A percentile compares a stretch with the other conserved stretches of the same genome.
Conservation (phyloP, 1,140 invertebrate genomes). For the Hydropsyche tenuis region DNA sequence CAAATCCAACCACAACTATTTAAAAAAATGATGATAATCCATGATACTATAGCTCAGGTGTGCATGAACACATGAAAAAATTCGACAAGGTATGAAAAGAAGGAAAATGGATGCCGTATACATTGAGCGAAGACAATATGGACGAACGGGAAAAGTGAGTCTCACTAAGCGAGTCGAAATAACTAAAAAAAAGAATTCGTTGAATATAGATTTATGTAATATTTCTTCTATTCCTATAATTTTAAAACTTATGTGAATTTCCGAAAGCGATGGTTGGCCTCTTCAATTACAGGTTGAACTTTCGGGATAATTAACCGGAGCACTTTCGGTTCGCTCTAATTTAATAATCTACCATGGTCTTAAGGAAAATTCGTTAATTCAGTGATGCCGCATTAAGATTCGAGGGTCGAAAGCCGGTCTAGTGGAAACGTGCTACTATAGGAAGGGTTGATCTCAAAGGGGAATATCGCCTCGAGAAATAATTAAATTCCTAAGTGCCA, state of each 20-base stretch:
- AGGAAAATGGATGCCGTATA: too few relatives aligned
- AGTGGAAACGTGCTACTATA: conserved; percentile 33
- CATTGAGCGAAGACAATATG: too few relatives aligned
- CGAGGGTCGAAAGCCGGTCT: conserved; percentile 5
- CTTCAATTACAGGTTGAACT: too few relatives aligned
- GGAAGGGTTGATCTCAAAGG: conserved; percentile 31
- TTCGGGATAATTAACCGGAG: conserved; percentile 22
- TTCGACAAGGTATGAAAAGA: too few relatives aligned
- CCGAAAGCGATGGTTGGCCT: too few relatives aligned
- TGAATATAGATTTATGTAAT: background rate
- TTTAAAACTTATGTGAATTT: background rate
- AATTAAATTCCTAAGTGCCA: conserved; percentile 48
- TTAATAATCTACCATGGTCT: background rate
- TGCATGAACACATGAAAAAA: too few relatives aligned
- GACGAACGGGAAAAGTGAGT: too few relatives aligned
- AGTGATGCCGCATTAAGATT: conserved; percentile 21
- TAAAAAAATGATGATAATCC: too few relatives aligned
- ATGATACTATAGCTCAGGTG: too few relatives aligned
- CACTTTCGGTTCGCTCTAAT: background rate
- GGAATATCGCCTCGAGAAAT: conserved; percentile 32
- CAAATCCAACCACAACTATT: too few relatives aligned
- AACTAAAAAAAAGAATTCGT: too few relatives aligned
- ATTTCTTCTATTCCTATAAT: background rate
- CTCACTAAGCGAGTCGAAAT: too few relatives aligned
- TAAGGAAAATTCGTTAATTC: conserved; percentile 37